Base-by-base conservation (phyloP, 2,797 vertebrate genomes). In the Tiaroga cobitis region DNA sequence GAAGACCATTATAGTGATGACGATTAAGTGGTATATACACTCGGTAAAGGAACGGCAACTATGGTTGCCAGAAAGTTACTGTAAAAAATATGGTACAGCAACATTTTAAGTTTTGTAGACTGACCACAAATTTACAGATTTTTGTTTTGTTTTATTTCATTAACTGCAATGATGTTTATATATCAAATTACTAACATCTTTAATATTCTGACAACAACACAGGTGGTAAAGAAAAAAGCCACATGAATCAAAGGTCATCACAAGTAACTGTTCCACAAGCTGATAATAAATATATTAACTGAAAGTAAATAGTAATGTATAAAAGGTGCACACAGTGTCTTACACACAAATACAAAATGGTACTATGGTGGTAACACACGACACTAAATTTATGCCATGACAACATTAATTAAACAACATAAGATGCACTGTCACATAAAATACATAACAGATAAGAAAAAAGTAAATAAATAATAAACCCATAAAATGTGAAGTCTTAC, bases 1-100 rank as follows among this genome's bases (percentile, higher is more conserved):
- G 92, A 95, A 0, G 94, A 94, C 0, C 92, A 94, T 0, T 87
- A 94, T 0, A 91, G 94, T 0, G 92, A 94, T 24, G 87, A 87
- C 34, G 86, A 89, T 75, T 81, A 85, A 85, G 2, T 68, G 76
- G 9, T 67, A 15, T 73, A 70, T 19, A 13, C 61, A 63, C 26
- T 29, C 5, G 1, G 61, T 26, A 61, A 61, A 26, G 2, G 26
- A 61, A 26, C 4, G 2, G n/a, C n/a, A 29, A n/a, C n/a, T 63
- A 16, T 32, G 61, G 61, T 65, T 65, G 15, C 61, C 61, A 32
- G 13, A 63, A 7, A 2, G 6, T 65, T 29, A 65, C 61, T 65
- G 26, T 65, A 16, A 29, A 59, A 59, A 63, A 16, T 16, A 16
- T 6, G 13, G 26, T 63, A 49, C 19, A 63, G 15, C 5, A 32